These are phyloP conservation scores for Antechinus flavipes DNA, from an alignment of 2,113 vertebrate genomes.

Conservation along the genomic window DNA sequence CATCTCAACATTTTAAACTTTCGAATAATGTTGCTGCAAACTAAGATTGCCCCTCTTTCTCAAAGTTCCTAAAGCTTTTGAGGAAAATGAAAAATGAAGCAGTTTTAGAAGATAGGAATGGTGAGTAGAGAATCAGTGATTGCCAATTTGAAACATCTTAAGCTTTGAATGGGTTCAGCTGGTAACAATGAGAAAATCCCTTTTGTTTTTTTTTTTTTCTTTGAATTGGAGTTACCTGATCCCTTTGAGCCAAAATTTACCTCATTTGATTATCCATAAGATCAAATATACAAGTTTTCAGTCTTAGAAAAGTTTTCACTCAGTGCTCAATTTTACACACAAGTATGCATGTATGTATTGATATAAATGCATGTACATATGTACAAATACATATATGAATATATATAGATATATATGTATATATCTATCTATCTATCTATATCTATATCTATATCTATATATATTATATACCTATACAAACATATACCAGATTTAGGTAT, in stretches of 20 bases:
- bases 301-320: neutral
- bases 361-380: too few species aligned
- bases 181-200: neutral
- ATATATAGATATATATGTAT: too few species aligned
- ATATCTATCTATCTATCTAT: too few species aligned
- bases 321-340: too few species aligned
- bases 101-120: neutral
- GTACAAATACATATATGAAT: too few species aligned
- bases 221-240: neutral
- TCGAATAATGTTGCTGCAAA: conserved; percentile 1
- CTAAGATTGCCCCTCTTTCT: neutral
- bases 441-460: too few species aligned
- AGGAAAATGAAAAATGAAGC: conserved; percentile 35
- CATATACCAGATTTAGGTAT: too few species aligned
- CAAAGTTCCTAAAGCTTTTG: conserved; percentile 25
- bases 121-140: neutral
- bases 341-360: too few species aligned
- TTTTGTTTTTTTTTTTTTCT: neutral
- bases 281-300: neutral
- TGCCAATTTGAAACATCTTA: neutral
- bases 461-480: too few species aligned
- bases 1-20: conserved; percentile 38
- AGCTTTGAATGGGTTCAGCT: neutral
- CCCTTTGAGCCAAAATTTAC: neutral
- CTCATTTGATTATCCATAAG: neutral